A percentile compares a stretch with the other conserved stretches of the same genome.
These are phyloP conservation scores for Orthonychiurus folsomi DNA, from an alignment of 2,888 invertebrate genomes.

Conservation along the genomic window DNA sequence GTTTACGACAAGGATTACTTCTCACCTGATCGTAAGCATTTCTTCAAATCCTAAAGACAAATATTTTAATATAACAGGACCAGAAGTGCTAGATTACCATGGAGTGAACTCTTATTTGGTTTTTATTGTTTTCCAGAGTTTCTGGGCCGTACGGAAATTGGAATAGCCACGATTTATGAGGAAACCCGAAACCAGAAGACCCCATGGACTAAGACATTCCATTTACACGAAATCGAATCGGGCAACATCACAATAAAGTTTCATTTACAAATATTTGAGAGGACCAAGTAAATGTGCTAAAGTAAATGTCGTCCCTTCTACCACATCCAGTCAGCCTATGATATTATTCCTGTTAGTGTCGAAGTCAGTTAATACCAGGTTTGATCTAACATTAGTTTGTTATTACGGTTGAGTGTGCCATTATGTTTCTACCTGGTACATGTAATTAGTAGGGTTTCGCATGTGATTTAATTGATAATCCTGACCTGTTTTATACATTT, in stretches of 20 bases:
- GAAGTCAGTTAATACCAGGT: too few species aligned
- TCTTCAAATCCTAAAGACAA: conserved; percentile 1
- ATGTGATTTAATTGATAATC: too few species aligned
- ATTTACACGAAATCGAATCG: conserved; percentile 58
- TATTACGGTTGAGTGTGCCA: too few species aligned
- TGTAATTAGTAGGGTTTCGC: too few species aligned
- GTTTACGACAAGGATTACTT: conserved; percentile 63
- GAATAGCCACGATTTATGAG: conserved; percentile 54
- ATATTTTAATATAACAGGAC: conserved; percentile 6
- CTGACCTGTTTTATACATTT: too few species aligned
- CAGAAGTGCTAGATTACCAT: not conserved
- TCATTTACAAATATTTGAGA: conserved; percentile 56
- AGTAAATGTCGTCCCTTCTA: not conserved
- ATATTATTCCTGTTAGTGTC: not conserved
- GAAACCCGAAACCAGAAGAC: conserved; percentile 52
- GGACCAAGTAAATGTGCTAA: conserved; percentile 7
- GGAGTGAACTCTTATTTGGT: not conserved
- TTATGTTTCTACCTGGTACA: too few species aligned
- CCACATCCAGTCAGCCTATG: not conserved
- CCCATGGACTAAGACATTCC: conserved; percentile 57
- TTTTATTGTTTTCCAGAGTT: conserved; percentile 51
- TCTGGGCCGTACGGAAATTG: conserved; percentile 60
- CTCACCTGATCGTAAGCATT: conserved; percentile 60
- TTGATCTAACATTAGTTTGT: too few species aligned
- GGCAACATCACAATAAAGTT: conserved; percentile 62